A percentile compares a stretch with the other conserved stretches of the same genome.
Evolutionary conservation across 2,797 vertebrate genomes (phyloP).

Genomic region (Muraenolepis orangiensis): DNA sequence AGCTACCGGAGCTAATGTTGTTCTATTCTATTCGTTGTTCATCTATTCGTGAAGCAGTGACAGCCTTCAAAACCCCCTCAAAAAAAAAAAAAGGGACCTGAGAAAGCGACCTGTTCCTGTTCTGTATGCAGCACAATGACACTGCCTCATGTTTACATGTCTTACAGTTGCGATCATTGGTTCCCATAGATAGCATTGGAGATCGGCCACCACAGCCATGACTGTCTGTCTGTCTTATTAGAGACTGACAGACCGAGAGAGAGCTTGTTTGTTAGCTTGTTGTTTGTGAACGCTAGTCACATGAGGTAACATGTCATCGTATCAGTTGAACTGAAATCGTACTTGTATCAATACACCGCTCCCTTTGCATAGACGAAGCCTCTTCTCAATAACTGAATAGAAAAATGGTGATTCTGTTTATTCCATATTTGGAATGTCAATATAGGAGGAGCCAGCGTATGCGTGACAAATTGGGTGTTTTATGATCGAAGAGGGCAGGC

Average conservation of each 20-base stretch:
- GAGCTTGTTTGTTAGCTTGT: neutral
- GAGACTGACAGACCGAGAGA: neutral
- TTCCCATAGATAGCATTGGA: neutral
- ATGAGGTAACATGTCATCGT: neutral
- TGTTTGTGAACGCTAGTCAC: too few species aligned
- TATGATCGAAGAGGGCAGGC: neutral
- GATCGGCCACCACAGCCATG: neutral
- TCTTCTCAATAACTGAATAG: too few species aligned
- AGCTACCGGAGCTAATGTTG: slow-evolving; percentile 50
- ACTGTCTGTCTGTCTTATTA: neutral
- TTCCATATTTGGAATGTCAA: neutral
- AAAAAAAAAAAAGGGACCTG: slow-evolving; percentile 38
- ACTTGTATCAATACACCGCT: neutral
- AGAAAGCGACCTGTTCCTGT: neutral
- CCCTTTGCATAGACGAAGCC: too few species aligned
- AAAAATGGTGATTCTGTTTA: neutral
- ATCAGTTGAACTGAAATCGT: neutral
- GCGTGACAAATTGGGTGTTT: neutral
- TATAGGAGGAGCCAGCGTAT: neutral
- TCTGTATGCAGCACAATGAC: neutral
- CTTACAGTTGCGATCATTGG: neutral
- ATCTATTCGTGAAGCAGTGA: slow-evolving; percentile 1
- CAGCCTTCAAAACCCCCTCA: too few species aligned
- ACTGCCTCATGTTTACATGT: neutral
- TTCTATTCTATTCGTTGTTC: neutral